A percentile compares a stretch with the other conserved stretches of the same genome.
Evolutionary conservation across 2,888 invertebrate species (phyloP).

Genomic region (Thymelicus sylvestris): DNA sequence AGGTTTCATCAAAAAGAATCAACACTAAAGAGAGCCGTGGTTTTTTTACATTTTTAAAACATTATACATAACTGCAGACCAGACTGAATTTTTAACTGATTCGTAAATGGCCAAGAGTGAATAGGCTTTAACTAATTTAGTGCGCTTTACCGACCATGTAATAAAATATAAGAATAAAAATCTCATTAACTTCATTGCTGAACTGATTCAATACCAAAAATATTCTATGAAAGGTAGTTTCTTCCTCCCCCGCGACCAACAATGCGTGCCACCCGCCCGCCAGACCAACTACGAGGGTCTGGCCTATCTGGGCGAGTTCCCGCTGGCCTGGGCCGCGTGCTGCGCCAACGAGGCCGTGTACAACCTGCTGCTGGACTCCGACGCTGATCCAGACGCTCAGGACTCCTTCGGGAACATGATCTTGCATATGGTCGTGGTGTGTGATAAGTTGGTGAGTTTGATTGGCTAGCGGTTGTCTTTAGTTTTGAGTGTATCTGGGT

Average conservation of each 20-base stretch:
- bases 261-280: slow-evolving; percentile 89
- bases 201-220: neutral
- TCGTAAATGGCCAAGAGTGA: too few species aligned
- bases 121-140: too few species aligned
- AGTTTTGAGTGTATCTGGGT: too few species aligned
- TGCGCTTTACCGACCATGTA: too few species aligned
- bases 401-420: slow-evolving; percentile 99
- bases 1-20: too few species aligned
- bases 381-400: slow-evolving; percentile 97
- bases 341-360: slow-evolving; percentile 99
- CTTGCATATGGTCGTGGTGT: slow-evolving; percentile 99
- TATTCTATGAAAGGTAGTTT: slow-evolving; percentile 88
- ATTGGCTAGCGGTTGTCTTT: neutral
- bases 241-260: slow-evolving; percentile 97
- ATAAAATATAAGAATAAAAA: too few species aligned
- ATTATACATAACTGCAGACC: too few species aligned
- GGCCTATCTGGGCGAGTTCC: slow-evolving; percentile 98
- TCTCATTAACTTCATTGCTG: too few species aligned
- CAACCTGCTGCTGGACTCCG: slow-evolving; percentile 95
- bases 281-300: slow-evolving; percentile 97
- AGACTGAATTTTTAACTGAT: too few species aligned
- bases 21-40: too few species aligned
- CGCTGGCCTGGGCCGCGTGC: slow-evolving; percentile 98
- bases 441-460: slow-evolving; percentile 93
- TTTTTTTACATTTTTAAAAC: too few species aligned